Percentiles rank a stretch among this genome's conserved stretches.
Conservation (phyloP, 2,888 invertebrate genomes). For the Tethea ocularis region DNA sequence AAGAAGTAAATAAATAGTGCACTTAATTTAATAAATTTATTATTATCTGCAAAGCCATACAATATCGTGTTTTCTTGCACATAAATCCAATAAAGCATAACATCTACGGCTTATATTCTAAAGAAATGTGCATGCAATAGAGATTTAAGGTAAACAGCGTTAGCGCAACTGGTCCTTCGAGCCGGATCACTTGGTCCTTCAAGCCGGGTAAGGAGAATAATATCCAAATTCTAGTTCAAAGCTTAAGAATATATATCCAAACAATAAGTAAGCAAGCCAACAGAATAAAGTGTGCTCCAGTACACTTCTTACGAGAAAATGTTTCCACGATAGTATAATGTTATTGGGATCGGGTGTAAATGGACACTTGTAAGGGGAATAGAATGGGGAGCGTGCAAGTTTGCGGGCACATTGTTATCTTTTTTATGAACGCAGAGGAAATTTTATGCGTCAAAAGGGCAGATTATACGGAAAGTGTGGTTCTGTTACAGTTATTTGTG, state of each 20-base stretch:
- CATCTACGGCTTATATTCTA: neutral
- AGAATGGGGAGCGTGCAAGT: conserved; percentile 38
- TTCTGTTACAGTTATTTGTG: conserved; percentile 33
- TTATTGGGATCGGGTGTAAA: conserved; percentile 17
- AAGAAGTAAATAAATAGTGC: neutral
- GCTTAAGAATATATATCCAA: neutral
- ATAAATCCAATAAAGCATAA: conserved; percentile 5
- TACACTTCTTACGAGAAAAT: conserved; percentile 1
- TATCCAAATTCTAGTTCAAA: neutral
- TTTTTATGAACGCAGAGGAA: conserved; percentile 37
- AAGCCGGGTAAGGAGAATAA: neutral
- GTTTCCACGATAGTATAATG: conserved; percentile 3
- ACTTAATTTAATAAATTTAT: neutral
- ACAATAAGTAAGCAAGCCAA: conserved; percentile 1
- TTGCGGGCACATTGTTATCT: conserved; percentile 45
- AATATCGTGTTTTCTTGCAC: conserved; percentile 3
- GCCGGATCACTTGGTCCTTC: neutral
- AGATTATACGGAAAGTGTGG: conserved; percentile 47
- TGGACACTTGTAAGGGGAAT: conserved; percentile 27
- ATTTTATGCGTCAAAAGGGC: conserved; percentile 47
- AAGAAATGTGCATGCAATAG: neutral
- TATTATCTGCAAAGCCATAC: conserved; percentile 5
- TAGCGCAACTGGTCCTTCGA: neutral
- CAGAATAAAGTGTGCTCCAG: neutral
- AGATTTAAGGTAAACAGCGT: neutral